Base-by-base conservation (phyloP, 2,888 invertebrate species). In the Antheraea assamensis region DNA sequence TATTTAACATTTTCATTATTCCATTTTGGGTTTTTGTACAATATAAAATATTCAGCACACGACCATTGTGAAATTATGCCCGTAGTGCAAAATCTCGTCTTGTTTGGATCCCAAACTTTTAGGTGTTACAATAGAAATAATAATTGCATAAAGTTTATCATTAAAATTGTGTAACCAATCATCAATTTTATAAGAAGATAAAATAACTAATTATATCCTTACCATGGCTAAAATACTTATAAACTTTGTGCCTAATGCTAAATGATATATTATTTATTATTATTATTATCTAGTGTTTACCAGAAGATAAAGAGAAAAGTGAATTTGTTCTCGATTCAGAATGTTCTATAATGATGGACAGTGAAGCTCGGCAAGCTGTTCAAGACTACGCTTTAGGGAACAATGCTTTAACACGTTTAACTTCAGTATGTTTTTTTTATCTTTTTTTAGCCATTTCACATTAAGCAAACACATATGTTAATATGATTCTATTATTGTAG, bases 341-440 rank as follows among this genome's bases (percentile, higher is more conserved):
- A 77, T 93, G 93, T 80, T 93, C 93, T 0, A 81, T 94, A n/a
- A 79, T 91, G 84, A 81, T 90, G 87, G 89, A 90, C 73, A 92
- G 89, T 73, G 87, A 90, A 3, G 76, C 80, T 17, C 86, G 90
- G 1, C 79, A 85, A n/a, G 83, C 86, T 21, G 77, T 80, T 27
- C 79, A 76, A 3, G 82, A 88, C 35, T 82, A 79, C 75, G 76
- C 81, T 2, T 86, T 80, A 76, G 80, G 79, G 19, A 77, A 83
- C 30, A 86, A 90, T 72, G 78, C 87, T 73, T 82, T 88, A 27
- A 83, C 83, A 8, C 76, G 88, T n/a, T 76, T 89, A 74, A 76
- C 81, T 73, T 86, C 89, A 70, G 92, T 92, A 79, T 55, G 87
- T 87, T 75, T 42, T 71, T 70, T 30, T 58, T 21, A 58, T 35